A percentile compares a stretch with the other conserved stretches of the same genome.
Conservation (phyloP, 2,888 invertebrate genomes). For the Chrysolina oricalcia region DNA sequence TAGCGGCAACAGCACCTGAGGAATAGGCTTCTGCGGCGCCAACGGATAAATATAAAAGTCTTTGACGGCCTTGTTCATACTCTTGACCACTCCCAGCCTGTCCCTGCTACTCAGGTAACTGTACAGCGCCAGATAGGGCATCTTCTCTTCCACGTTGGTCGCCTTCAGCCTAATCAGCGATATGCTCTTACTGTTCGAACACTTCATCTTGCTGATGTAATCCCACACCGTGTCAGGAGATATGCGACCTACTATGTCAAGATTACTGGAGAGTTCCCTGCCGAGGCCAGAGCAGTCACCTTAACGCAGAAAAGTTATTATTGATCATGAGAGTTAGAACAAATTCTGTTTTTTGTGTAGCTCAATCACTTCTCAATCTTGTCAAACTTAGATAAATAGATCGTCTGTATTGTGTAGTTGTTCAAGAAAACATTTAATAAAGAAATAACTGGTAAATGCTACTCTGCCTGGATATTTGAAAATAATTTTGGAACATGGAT, state of each 20-base stretch:
- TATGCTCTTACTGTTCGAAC: slow-evolving; percentile 90
- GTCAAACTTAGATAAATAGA: too few species aligned
- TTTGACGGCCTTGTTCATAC: slow-evolving; percentile 86
- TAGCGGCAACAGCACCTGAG: slow-evolving; percentile 79
- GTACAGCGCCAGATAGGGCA: slow-evolving; percentile 88
- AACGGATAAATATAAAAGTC: slow-evolving; percentile 95
- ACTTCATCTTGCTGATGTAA: slow-evolving; percentile 92
- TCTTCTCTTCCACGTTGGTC: slow-evolving; percentile 87
- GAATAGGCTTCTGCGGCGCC: slow-evolving; percentile 82
- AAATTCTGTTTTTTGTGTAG: too few species aligned
- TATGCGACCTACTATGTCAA: slow-evolving; percentile 94
- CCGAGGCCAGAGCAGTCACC: slow-evolving; percentile 81
- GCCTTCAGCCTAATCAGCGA: slow-evolving; percentile 87
- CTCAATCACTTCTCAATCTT: too few species aligned
- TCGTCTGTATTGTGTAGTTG: too few species aligned
- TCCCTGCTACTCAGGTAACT: slow-evolving; percentile 90
- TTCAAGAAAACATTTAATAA: too few species aligned
- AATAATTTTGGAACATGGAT: too few species aligned
- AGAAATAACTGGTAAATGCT: too few species aligned
- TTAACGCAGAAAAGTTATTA: slow-evolving; percentile 64
- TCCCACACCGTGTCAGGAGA: slow-evolving; percentile 94
- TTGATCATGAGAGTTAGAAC: too few species aligned
- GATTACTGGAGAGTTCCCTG: slow-evolving; percentile 82
- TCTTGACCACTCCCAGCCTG: slow-evolving; percentile 89
- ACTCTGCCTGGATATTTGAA: too few species aligned